Evolutionary conservation across 2,797 vertebrate species (phyloP), one percentile per base, ranked within the genome.

Genomic region (Notolabrus celidotus): DNA sequence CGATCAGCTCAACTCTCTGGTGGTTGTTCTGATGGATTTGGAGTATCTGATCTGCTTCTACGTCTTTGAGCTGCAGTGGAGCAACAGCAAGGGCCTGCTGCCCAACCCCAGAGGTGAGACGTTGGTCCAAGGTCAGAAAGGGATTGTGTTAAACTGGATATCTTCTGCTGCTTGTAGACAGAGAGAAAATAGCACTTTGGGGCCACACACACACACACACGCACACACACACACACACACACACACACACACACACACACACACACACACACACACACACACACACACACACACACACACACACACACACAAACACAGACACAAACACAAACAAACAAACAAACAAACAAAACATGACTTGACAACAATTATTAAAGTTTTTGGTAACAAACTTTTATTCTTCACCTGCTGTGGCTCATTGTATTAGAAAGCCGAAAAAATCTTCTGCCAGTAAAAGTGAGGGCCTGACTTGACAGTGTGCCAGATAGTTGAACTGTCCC

Each of bases 1-100:
- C 2, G 98, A 99, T 92, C 98, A 99, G 89, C 95, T 99, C 77
- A 99, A 99, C 93, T 99, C 97, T 80, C 92, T 99, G 85, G 96
- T 95, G 6, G 77, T 97, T 69, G 96, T 98, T 72, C 93, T 99
- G 73, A 97, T 98, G 97, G 98, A 99, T 89, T 91, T 99, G 90
- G 97, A 99, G 93, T 99, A 98, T 93, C 96, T 99, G 93, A 94
- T 98, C 93, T 99, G 98, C 91, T 99, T 98, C 93, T 99, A 99
- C 92, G 97, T 97, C 89, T 96, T 99, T 70, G 96, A 98, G 87
- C 93, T 99, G 74, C 86, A 96, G 89, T 99, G 98, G 98, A 87
- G 86, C 74, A 80, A 93, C 69, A 92, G 71, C 57, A 85, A 85
- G 8, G 96, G 96, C 58, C 93, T 98, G 61, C 86, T 97, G 87